Percentiles rank a stretch among this genome's conserved stretches.
These are phyloP conservation scores for Piprites chloris DNA, from an alignment of 2,113 vertebrate genomes.

Conservation along the genomic window DNA sequence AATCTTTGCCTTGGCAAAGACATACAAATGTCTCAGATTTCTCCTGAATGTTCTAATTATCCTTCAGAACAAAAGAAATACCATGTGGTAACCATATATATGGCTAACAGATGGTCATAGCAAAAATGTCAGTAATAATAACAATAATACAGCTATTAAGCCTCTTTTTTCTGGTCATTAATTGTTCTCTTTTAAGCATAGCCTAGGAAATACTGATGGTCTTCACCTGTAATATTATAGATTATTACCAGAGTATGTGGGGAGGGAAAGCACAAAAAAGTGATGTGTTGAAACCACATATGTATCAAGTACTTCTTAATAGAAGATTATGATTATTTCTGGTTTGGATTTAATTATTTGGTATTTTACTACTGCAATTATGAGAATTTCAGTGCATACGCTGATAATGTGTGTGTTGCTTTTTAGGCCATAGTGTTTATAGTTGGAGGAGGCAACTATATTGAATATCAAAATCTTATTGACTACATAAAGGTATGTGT, in stretches of 20 bases:
- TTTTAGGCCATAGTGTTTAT: slow-evolving; percentile 94
- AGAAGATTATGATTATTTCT: not conserved
- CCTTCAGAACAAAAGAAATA: not conserved
- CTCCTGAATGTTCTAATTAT: not conserved
- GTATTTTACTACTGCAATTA: not conserved
- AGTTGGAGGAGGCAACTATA: slow-evolving; percentile 97
- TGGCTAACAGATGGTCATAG: not conserved
- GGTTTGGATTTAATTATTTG: not conserved
- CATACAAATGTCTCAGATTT: not conserved
- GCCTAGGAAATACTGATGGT: not conserved
- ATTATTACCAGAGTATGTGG: not conserved
- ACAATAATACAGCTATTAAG: not conserved
- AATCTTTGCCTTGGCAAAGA: not conserved
- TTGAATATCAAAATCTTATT: slow-evolving; percentile 97
- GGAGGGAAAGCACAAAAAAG: not conserved
- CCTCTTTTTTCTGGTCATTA: not conserved
- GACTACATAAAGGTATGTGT: slow-evolving; percentile 91
- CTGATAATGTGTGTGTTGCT: not conserved
- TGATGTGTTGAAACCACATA: not conserved
- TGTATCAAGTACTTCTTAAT: not conserved
- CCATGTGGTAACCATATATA: not conserved
- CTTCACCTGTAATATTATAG: not conserved
- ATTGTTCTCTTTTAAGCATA: not conserved
- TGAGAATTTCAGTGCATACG: not conserved
- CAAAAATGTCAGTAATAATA: not conserved